Base-by-base conservation (phyloP, 92 coral and sea anemone species). In the Porites lobata region DNA sequence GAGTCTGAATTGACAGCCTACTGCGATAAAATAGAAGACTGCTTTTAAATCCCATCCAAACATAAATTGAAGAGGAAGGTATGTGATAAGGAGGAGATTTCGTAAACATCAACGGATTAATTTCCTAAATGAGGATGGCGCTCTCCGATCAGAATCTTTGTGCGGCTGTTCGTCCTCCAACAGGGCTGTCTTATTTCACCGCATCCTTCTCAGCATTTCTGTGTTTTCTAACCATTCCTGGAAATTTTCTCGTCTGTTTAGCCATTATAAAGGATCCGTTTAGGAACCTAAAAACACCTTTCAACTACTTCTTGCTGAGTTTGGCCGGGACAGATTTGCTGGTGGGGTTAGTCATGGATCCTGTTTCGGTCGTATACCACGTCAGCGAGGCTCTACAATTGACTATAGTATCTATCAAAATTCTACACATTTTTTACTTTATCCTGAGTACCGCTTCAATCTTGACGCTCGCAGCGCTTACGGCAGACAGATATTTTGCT, bases 231-330 rank as follows among this genome's bases (percentile, higher is more conserved):
- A 96, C 98, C 7, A 67, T 95, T 38, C 96, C 98, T 13, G 99
- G 99, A 8, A 96, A 95, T 85, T 71, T 91, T 22, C 77, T 96
- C n/a, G 90, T 96, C 17, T 95, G 98, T 86, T 81, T 76, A 3
- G 98, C 99, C 32, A 82, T 96, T 57, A 76, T 93, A 64, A 81
- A 87, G 74, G 99, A 96, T 70, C 99, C 99, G 1, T 95, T 69
- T 90, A 84, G 84, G 21, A 93, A 96, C 53, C 94, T 95, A 5
- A 89, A 95, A 70, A 95, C 96, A 17, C 94, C 99, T 19, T 95
- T 95, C 63, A 94, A 92, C 90, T 92, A 85, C 86, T 91, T 96
- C 17, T 81, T 96, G 9, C 52, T 96, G 15, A 93, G 96, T 78
- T 87, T 96, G 19, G 96, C 98, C 3, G 81, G 90, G 9, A 92